Evolutionary conservation across 92 coral and sea anemone genomes (phyloP), one percentile per base, ranked within the genome.

Genomic region (Phenganax stokvisi): DNA sequence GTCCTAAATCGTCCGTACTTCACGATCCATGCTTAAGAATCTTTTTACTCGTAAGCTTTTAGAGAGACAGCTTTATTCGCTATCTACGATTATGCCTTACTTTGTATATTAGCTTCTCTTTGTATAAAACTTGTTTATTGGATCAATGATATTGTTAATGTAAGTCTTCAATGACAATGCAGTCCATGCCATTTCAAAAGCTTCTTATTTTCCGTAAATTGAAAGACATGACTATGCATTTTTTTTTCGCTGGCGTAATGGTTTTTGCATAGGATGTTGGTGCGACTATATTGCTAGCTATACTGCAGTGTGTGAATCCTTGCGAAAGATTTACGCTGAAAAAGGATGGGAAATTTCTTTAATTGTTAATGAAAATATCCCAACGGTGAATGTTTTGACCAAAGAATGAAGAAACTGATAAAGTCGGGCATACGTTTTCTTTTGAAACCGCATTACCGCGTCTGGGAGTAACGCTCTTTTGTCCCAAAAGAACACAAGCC

Each of bases 341-440:
- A 68, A 44, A 44, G 70, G 16, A 44, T 20, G 53, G 20, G 47
- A n/a, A 29, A 30, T 68, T 68, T 9, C 53, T 37, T 68, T 10
- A 68, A 68, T 68, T 68, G 47, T 68, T 68, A 30, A 68, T 68
- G 47, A 68, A 68, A 68, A 68, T 29, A 37, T 37, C 54, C 67
- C 67, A 17, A 56, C 15, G 11, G 82, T 62, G 51, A 72, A 54
- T 79, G 83, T 79, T 73, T 65, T 63, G 83, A 79, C 83, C 83
- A 64, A 79, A 65, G 2, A 6, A 44, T 37, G 20, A 68, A 68
- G 6, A 63, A 79, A 55, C 74, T 79, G 83, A 79, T 79, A 79
- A 79, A 12, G 56, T 28, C 51, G 83, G 83, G 54, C 65, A 10
- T 75, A 55, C 65, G 7, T 25, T 75, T 37, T 57, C 59, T 61